Base-by-base conservation (phyloP, 2,888 invertebrate species). In the Furcula furcula region DNA sequence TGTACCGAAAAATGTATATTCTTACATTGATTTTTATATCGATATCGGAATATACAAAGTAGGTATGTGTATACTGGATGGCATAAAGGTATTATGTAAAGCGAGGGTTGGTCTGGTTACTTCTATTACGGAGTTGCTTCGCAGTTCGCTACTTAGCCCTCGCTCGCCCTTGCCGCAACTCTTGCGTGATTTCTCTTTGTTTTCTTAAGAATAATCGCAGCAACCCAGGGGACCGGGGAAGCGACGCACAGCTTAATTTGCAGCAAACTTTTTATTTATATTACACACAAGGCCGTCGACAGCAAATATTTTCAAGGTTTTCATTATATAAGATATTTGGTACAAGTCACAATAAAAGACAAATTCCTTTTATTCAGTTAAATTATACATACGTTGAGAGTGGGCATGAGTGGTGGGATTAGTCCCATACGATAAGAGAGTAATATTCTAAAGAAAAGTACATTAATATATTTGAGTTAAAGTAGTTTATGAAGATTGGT, bases 61-160 rank as follows among this genome's bases (percentile, higher is more conserved):
- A 21, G 22, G 12, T 29, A 38, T 39, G 29, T 31, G 30, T 14
- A 21, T 34, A 9, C 16, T 36, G 7, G 37, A 31, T 20, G 29
- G 34, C 29, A 28, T 45, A 38, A 42, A 53, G 43, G 29, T 39
- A 40, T 44, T 45, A 42, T 44, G 52, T 62, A 68, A 68, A 60
- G 61, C 53, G 58, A 65, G 55, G 56, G 45, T 36, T 39, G 35
- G 55, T 61, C 48, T 56, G 54, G 51, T 44, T 39, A n/a, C 56
- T 56, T 40, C 56, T 62, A 64, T 57, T 65, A 72, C 60, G 57
- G 48, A 69, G 60, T 62, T 57, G 62, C 55, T 55, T 56, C 50
- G 43, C 58, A 66, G 55, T 62, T 61, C 53, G 63, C 53, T 57
- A 60, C 62, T 69, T 64, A 58, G 62, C 59, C 53, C 49, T 40